Base-by-base conservation (phyloP, 2,797 vertebrate species). In the Gymnothorax javanicus region DNA sequence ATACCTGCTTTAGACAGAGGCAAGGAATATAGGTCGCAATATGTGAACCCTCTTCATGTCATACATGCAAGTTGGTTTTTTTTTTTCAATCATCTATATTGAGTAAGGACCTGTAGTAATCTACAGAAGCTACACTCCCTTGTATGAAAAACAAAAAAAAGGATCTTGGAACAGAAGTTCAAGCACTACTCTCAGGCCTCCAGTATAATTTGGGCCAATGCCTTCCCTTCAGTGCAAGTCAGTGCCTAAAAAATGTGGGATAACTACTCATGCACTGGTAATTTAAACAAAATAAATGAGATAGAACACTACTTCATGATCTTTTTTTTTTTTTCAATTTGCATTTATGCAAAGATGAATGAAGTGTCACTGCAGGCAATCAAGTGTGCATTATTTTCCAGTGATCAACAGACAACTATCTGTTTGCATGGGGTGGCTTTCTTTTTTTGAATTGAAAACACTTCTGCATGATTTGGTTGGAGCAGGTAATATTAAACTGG, bases 401-500 rank as follows among this genome's bases (percentile, higher is more conserved):
- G 56, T 12, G 79, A 88, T 88, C 84, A 73, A 89, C 84, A 88
- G 43, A 58, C 79, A 75, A 58, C 86, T 79, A 81, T 86, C 67
- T 89, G 85, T 88, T 88, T 52, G 89, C 85, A 62, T 85, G 71
- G 54, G 27, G 82, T 83, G 8, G 7, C 86, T 89, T 87, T 88
- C 73, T 69, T 17, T 67, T 62, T 27, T 12, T 71, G 71, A 27
- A 50, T 23, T 75, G 73, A 75, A 88, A 87, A 83, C 87, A 81
- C 59, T 83, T 81, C 75, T 52, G 77, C 77, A 89, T 85, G 89
- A 87, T 86, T 88, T 79, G 88, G 58, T 87, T 77, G 86, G 85
- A 88, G 83, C 17, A 50, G 86, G 73, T 90, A 90, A 87, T 89
- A 91, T 91, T 92, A 91, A 90, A 92, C 71, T 87, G 85, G 88